Conservation (phyloP, 2,888 invertebrate species). For the Pardosa pseudoannulata region DNA sequence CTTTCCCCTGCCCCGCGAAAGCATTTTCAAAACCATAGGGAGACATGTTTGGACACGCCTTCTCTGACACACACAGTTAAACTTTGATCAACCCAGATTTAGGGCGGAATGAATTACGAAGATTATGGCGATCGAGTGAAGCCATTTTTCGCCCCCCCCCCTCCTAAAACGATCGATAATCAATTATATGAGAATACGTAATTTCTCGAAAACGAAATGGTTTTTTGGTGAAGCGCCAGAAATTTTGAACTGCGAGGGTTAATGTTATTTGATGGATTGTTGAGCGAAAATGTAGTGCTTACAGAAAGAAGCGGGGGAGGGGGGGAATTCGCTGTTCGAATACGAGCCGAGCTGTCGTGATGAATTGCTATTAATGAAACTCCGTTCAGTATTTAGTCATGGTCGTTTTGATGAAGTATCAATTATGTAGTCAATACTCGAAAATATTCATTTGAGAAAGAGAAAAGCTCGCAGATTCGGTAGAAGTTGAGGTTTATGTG, state of each 20-base stretch:
- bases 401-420: no score
- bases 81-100: conserved; percentile 66
- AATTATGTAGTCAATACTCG: no score
- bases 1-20: conserved; percentile 3
- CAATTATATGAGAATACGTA: conserved; percentile 17
- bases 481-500: no score
- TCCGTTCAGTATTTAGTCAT: no score
- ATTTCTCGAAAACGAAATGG: neutral
- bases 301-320: neutral
- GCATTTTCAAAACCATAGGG: conserved; percentile 20
- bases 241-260: neutral
- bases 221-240: conserved; percentile 15
- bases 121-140: conserved; percentile 8
- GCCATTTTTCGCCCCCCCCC: conserved; percentile 5
- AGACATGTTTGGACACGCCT: conserved; percentile 67
- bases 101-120: conserved; percentile 57
- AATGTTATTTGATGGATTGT: neutral
- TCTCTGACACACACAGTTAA: conserved; percentile 49
- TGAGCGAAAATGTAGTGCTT: neutral
- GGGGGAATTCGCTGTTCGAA: no score
- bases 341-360: neutral
- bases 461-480: no score
- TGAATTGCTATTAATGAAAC: neutral
- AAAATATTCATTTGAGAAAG: no score
- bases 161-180: neutral